Evolutionary conservation across 37 sponge, comb jelly and placozoan species (phyloP), one percentile per base, ranked within the genome.

Genomic region (Dysidea cf. avara): DNA sequence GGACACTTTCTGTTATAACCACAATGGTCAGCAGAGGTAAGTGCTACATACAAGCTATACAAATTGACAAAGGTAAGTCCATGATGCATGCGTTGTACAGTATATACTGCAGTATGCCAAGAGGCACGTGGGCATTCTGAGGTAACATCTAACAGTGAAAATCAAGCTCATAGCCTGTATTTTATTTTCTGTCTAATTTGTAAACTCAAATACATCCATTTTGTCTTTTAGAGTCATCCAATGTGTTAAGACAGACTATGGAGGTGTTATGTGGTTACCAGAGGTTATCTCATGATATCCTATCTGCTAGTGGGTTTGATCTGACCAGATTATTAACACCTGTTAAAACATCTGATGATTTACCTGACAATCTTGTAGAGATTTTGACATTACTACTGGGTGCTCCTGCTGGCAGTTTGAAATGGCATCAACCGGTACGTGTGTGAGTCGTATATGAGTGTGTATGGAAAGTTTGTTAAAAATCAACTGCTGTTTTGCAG

Each of bases 221-320:
- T 56, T 28, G 29, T 56, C 25, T 28, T 56, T 25, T 46, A 71
- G 72, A 64, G 2, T 39, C 62, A 2, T 13, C 22, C 16, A 53
- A 66, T 18, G 51, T 90, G 9, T 25, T 81, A 40, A 12, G 39
- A 0, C 71, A 53, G 37, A 56, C 65, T 3, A 28, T 74, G 31
- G 56, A 47, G 0, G 77, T 85, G 11, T 56, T 90, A 66, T 7
- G 59, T 34, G 66, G 72, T 2, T 84, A 84, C 46, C 90, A 84
- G 56, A 53, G n/a, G 0, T 55, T 90, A 3, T 84, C 71, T 49
- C 86, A 87, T 22, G 14, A 46, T 33, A 47, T 84, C 6, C 80
- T 85, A 50, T 7, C 53, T n/a, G 75, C 77, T 33, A 81, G 55
- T 20, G 77, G 72, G 17, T 90, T 81, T 57, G 80, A 75, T 56